phyloP scores from a whole-genome alignment of 2,113 vertebrate genomes.

The Corythoichthys haematopterus region DNA sequence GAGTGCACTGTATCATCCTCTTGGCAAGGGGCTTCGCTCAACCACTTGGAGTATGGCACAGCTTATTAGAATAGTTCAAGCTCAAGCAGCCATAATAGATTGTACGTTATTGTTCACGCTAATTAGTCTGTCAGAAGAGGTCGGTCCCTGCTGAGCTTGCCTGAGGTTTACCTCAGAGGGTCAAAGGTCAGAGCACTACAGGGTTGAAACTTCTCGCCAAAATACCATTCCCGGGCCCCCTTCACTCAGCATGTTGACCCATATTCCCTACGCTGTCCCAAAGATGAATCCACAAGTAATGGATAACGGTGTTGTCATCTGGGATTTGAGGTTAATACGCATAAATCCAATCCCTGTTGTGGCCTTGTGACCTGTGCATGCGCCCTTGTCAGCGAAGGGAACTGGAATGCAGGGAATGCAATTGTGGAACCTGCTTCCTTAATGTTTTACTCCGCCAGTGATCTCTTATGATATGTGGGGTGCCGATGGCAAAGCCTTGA shows the following conservation, averaged over 20 bases:
- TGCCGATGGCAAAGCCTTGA: conserved; percentile 13
- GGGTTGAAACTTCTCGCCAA: conserved; percentile 30
- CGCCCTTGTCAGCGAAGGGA: conserved; percentile 44
- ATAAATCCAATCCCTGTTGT: conserved; percentile 40
- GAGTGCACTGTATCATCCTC: conserved; percentile 29
- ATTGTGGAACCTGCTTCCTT: conserved; percentile 26
- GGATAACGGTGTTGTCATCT: conserved; percentile 31
- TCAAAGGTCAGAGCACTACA: conserved; percentile 29
- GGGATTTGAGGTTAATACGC: conserved; percentile 45
- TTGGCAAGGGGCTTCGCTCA: conserved; percentile 38
- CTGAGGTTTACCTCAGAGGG: conserved; percentile 31
- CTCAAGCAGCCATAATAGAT: conserved; percentile 54
- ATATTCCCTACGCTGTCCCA: conserved; percentile 9
- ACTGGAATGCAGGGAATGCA: conserved; percentile 58
- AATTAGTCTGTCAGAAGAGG: conserved; percentile 53
- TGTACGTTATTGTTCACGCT: conserved; percentile 52
- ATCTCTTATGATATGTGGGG: conserved; percentile 34
- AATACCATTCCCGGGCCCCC: conserved; percentile 5
- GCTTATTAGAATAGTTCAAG: conserved; percentile 51
- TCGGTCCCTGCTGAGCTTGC: conserved; percentile 23
- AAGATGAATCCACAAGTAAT: conserved; percentile 45
- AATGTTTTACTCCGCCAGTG: conserved; percentile 51
- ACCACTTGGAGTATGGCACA: conserved; percentile 50
- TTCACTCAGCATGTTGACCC: conserved; percentile 30
- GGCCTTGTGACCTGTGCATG: conserved; percentile 45